These are phyloP conservation scores for Ecliptopera silaceata DNA, from an alignment of 2,888 invertebrate genomes.

Conservation along the genomic window DNA sequence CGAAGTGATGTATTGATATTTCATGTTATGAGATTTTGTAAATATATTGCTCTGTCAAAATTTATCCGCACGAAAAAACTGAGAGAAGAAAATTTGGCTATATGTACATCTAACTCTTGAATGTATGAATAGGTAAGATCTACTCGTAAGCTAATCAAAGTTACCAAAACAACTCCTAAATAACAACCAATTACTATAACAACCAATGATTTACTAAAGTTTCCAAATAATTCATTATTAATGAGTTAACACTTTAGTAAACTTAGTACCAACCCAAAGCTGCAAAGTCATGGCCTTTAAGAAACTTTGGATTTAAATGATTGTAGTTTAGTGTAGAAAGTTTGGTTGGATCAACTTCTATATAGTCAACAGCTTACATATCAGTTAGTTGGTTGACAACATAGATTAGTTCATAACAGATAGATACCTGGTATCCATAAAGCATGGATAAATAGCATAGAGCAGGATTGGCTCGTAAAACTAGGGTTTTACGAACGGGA, in stretches of 20 bases:
- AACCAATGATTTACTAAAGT: neutral
- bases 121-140: too few species aligned
- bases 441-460: neutral
- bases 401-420: neutral
- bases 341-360: conserved; percentile 5
- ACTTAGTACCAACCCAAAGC: conserved; percentile 2
- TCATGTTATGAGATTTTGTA: conserved; percentile 16
- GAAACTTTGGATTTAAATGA: conserved; percentile 24
- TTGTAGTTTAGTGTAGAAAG: conserved; percentile 20
- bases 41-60: conserved; percentile 6
- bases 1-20: conserved; percentile 19
- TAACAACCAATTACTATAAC: too few species aligned
- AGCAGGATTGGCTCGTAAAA: conserved; percentile 10
- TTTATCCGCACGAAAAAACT: neutral
- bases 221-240: neutral
- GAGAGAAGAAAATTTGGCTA: neutral
- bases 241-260: neutral
- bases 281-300: conserved; percentile 12
- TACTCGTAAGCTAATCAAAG: too few species aligned
- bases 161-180: too few species aligned
- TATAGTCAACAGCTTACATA: conserved; percentile 1
- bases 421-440: neutral
- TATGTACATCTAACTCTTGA: neutral
- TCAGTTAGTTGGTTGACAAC: neutral
- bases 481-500: conserved; percentile 3